Percentiles rank a stretch among this genome's conserved stretches.
These are phyloP conservation scores for Melanerpes aurifrons DNA, from an alignment of 2,113 vertebrate species.

Conservation along the genomic window DNA sequence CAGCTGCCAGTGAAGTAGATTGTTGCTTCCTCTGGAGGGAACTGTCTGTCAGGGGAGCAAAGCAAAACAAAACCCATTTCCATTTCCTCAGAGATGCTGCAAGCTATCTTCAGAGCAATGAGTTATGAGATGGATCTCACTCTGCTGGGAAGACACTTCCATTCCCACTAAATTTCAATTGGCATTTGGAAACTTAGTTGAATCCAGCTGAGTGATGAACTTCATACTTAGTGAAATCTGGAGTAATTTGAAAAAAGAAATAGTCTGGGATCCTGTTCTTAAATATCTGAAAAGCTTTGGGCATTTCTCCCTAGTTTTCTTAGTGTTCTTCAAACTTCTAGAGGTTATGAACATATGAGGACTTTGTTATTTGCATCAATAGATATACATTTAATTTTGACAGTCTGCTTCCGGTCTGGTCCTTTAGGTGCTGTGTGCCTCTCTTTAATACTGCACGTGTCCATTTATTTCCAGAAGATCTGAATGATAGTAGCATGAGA, in stretches of 20 bases:
- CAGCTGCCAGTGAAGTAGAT: background rate
- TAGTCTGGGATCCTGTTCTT: background rate
- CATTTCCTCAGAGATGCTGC: background rate
- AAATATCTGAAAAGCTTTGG: background rate
- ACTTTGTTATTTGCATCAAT: background rate
- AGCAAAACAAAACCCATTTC: background rate
- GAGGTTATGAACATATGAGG: background rate
- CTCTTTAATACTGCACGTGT: background rate
- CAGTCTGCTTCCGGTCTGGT: background rate
- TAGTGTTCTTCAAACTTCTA: background rate
- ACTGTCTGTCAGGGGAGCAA: background rate
- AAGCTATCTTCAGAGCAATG: background rate
- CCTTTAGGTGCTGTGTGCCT: background rate
- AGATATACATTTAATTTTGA: background rate
- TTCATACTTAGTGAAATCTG: background rate
- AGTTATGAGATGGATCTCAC: background rate
- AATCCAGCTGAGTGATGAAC: background rate
- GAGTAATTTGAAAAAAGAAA: background rate
- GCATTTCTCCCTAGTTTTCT: background rate
- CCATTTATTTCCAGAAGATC: constrained; percentile 5
- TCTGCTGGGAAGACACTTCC: background rate
- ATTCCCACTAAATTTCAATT: background rate
- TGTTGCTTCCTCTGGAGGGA: background rate
- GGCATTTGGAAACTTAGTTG: background rate
- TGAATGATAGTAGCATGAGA: background rate